Evolutionary conservation across 2,797 vertebrate species (phyloP), one percentile per base, ranked within the genome.

Genomic region (Esox masquinongy): DNA sequence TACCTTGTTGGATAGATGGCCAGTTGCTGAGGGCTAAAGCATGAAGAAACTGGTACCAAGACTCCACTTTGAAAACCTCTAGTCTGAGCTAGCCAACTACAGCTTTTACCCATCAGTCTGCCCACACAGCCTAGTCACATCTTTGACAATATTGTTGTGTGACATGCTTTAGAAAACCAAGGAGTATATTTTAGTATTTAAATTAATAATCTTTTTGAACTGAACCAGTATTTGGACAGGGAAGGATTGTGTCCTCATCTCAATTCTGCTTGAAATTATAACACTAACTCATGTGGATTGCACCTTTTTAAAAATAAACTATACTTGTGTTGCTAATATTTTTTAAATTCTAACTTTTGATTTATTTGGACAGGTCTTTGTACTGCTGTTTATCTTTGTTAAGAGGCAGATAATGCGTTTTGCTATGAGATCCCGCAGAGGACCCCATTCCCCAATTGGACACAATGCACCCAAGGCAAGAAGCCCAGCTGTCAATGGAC

Each of bases 381-480:
- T 99, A 79, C 88, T 99, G 84, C 90, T 99, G 2, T 99, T 99
- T 83, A 98, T 99, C 83, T 99, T 99, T 29, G 96, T 98, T 76
- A 99, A 98, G 86, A 95, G 97, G 4, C 98, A 99, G 89, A 99
- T 99, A 72, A 98, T 99, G 97, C 95, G 97, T 68, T 99, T 99
- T 11, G 97, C 97, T 24, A 96, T 99, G 96, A 97, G 98, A 84
- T 99, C 97, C 68, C 95, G 97, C 31, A 92, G 97, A 0, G 98
- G 98, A 26, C 97, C 98, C 0, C 98, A 99, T 0, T 97, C 95
- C 4, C 97, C 98, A 0, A 95, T 99, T 3, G 97, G 97, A 29
- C 97, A 99, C 85, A 98, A 98, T 3, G 97, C 97, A 0, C 97
- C 98, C 0, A 99, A 98, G 96, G 98, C 97, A 85, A 19, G 64